These are phyloP conservation scores for Notiomystis cincta DNA, from an alignment of 2,113 vertebrate genomes.

Conservation along the genomic window DNA sequence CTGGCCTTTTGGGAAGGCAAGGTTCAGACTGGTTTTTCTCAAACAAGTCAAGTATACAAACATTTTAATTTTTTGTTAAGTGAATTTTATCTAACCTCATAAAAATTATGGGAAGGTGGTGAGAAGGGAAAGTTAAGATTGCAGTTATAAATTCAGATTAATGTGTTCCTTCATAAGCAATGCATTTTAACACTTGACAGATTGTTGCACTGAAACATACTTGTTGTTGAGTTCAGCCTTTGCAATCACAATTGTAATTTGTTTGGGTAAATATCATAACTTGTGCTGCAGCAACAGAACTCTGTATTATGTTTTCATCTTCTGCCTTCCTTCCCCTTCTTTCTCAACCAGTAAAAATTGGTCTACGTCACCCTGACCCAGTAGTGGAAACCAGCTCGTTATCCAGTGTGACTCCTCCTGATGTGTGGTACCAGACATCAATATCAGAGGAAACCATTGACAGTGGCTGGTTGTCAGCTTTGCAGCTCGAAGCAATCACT, in stretches of 20 bases:
- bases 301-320: not conserved
- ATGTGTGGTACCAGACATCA: slow-evolving; percentile 94
- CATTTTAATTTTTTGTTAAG: not conserved
- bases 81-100: not conserved
- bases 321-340: not conserved
- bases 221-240: not conserved
- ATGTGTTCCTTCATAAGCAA: not conserved
- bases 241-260: not conserved
- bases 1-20: not conserved
- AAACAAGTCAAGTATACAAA: not conserved
- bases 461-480: slow-evolving; percentile 90
- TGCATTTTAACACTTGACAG: not conserved
- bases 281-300: not conserved
- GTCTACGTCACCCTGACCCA: slow-evolving; percentile 92
- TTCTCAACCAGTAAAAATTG: slow-evolving; percentile 83
- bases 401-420: slow-evolving; percentile 93
- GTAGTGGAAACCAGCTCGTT: slow-evolving; percentile 98
- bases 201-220: not conserved
- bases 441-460: slow-evolving; percentile 96
- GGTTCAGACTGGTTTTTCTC: not conserved
- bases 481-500: slow-evolving; percentile 96
- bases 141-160: not conserved
- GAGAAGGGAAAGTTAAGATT: not conserved
- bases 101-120: not conserved
- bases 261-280: not conserved